phyloP scores from a whole-genome alignment of 2,888 invertebrate genomes.

The Cantharis lateralis region DNA sequence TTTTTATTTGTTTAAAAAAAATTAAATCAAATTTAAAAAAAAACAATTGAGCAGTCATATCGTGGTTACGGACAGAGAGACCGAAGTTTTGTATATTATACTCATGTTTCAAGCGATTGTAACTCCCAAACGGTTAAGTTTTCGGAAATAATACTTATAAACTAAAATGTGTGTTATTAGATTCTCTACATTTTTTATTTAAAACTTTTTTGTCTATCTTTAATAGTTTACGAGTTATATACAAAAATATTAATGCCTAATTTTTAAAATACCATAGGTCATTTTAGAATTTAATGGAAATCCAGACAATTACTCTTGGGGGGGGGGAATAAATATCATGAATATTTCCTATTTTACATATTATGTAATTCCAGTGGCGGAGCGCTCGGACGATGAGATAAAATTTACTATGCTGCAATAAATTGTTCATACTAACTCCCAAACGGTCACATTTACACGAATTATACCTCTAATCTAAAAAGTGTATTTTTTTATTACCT shows the following conservation, averaged over 20 bases:
- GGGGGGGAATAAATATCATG: no score
- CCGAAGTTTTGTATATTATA: no score
- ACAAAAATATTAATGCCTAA: neutral
- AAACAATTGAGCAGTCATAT: no score
- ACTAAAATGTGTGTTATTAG: neutral
- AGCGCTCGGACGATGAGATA: no score
- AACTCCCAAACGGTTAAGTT: neutral
- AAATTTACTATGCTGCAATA: no score
- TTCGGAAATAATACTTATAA: neutral
- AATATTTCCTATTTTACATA: no score
- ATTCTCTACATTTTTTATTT: neutral
- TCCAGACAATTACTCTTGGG: neutral
- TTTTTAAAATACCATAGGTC: no score
- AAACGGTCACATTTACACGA: neutral
- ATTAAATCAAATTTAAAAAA: no score
- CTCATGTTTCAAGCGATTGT: neutral
- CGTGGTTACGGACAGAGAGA: no score
- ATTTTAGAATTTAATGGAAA: no score
- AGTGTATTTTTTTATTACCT: neutral
- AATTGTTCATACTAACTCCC: neutral
- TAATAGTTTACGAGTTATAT: neutral
- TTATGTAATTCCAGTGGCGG: no score
- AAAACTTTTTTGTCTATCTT: neutral
- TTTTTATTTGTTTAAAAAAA: no score
- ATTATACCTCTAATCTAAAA: neutral